Conservation (phyloP, 2,113 vertebrate genomes). For the Ptilonorhynchus violaceus region DNA sequence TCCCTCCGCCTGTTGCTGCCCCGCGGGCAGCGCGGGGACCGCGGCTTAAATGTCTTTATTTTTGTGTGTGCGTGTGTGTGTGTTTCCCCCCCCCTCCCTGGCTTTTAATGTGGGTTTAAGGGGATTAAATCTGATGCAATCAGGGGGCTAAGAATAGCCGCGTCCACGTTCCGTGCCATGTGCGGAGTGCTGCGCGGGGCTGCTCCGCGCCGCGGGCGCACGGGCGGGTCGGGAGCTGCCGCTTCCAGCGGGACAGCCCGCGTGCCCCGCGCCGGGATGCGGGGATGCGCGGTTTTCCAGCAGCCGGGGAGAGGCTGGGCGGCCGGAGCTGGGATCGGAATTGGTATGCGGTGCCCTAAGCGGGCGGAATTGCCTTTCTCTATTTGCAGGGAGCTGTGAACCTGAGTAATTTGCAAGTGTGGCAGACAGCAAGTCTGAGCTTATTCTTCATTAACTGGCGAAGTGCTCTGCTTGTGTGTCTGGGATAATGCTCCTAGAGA, state of each 20-base stretch:
- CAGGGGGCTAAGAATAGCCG: neutral
- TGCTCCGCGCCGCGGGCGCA: fast-evolving
- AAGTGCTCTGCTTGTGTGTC: neutral
- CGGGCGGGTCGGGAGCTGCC: neutral
- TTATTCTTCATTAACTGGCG: neutral
- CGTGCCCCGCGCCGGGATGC: fast-evolving
- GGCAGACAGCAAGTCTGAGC: neutral
- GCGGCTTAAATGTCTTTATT: neutral
- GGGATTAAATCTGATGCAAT: neutral
- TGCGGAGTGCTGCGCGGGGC: neutral
- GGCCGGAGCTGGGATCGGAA: fast-evolving
- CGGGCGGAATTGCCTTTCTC: neutral
- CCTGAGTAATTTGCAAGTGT: neutral
- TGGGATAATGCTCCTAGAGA: neutral
- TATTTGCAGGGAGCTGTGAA: neutral
- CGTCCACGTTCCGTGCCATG: neutral
- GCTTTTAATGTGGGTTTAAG: neutral
- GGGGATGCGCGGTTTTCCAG: too few species aligned
- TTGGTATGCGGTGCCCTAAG: neutral
- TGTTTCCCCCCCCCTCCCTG: fast-evolving
- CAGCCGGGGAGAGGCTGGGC: neutral
- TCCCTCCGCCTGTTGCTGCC: neutral
- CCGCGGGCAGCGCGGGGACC: neutral
- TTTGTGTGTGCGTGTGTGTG: fast-evolving
- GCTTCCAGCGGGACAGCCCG: neutral